Evolutionary conservation across 2,888 invertebrate species (phyloP).

Genomic region (Rhodophaea formosa): DNA sequence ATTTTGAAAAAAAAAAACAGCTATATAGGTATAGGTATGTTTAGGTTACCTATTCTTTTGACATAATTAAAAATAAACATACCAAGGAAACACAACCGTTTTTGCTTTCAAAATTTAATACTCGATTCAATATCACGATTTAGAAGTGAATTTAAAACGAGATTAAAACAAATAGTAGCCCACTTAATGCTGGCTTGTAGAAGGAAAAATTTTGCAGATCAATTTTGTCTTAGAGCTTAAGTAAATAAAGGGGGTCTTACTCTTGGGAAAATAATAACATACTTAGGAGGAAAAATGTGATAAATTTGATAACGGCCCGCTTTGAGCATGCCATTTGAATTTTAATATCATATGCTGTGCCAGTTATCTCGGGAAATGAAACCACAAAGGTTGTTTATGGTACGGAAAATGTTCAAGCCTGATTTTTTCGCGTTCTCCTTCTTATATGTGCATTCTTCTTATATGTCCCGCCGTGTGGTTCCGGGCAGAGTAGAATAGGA

Average conservation of each 20-base stretch:
- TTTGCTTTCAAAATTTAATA: not conserved
- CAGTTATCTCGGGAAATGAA: slow-evolving; percentile 5
- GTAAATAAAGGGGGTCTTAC: slow-evolving; percentile 22
- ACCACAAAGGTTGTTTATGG: not conserved
- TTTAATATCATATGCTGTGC: slow-evolving; percentile 8
- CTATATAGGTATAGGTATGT: too few relatives aligned
- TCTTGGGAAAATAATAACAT: slow-evolving; percentile 18
- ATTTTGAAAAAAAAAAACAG: too few relatives aligned
- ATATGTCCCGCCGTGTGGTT: too few relatives aligned
- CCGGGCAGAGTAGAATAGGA: too few relatives aligned
- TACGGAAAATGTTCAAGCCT: not conserved
- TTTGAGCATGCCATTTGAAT: slow-evolving; percentile 10
- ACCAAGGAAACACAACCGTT: too few relatives aligned
- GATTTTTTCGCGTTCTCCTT: too few relatives aligned
- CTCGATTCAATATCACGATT: not conserved
- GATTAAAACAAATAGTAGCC: not conserved
- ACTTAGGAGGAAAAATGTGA: slow-evolving; percentile 13
- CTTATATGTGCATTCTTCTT: too few relatives aligned
- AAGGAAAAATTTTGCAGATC: slow-evolving; percentile 22
- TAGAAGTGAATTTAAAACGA: not conserved
- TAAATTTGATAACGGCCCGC: slow-evolving; percentile 13
- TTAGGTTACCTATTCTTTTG: too few relatives aligned
- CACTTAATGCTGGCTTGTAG: slow-evolving; percentile 15
- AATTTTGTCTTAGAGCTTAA: slow-evolving; percentile 23
- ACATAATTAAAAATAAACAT: too few relatives aligned